These are phyloP conservation scores for Cyanoramphus novaezelandiae DNA, from an alignment of 2,113 vertebrate genomes.

Conservation along the genomic window DNA sequence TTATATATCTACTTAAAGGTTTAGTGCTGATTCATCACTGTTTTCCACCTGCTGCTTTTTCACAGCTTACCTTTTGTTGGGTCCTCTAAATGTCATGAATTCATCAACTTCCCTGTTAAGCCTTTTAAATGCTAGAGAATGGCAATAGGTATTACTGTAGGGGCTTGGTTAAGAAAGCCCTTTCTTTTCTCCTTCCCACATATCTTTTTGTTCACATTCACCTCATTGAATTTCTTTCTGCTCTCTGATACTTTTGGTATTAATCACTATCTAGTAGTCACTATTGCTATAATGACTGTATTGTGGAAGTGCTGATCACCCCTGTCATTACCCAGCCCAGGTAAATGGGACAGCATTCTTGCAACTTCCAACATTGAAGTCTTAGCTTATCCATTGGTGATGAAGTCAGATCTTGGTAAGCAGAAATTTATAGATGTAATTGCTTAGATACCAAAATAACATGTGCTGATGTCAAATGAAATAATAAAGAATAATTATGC, in stretches of 20 bases:
- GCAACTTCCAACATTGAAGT: not conserved
- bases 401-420: not conserved
- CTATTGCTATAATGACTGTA: not conserved
- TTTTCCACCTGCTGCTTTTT: constrained; percentile 7
- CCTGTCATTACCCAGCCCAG: not conserved
- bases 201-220: not conserved
- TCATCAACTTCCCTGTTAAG: not conserved
- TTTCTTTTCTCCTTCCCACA: not conserved
- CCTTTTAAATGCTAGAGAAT: not conserved
- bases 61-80: not conserved
- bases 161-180: not conserved
- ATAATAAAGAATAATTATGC: not conserved
- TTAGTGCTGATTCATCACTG: not conserved
- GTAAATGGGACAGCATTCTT: not conserved
- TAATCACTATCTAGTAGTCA: not conserved
- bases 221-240: not conserved
- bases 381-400: not conserved
- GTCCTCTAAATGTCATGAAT: not conserved
- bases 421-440: not conserved
- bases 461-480: not conserved
- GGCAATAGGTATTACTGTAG: not conserved
- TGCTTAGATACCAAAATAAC: not conserved
- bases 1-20: constrained; percentile 1
- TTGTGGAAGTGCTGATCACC: not conserved
- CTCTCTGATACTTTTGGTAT: not conserved